Percentiles rank a stretch among this genome's conserved stretches.
Conservation (phyloP, 1,140 invertebrate genomes). For the Drosophila prosaltans region DNA sequence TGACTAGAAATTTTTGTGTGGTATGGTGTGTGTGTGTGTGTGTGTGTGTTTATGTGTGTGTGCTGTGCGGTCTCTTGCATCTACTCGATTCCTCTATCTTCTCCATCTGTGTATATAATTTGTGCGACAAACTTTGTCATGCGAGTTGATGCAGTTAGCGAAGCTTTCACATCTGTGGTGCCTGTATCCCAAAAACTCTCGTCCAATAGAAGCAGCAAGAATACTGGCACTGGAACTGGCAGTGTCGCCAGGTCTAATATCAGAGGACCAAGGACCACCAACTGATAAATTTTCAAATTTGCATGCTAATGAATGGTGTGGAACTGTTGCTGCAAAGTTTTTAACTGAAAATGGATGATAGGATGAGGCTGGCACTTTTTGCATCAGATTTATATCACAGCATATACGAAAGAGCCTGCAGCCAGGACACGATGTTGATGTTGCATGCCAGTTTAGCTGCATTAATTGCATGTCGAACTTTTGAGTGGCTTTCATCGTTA, state of each 20-base stretch:
- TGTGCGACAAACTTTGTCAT: constrained; percentile 64
- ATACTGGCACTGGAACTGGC: constrained; percentile 3
- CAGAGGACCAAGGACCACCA: constrained; percentile 19
- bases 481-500: constrained; percentile 62
- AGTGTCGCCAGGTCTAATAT: not conserved
- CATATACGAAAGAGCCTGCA: constrained; percentile 1
- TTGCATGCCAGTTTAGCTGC: constrained; percentile 35
- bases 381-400: constrained; percentile 32
- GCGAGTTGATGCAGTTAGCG: constrained; percentile 60
- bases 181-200: constrained; percentile 7
- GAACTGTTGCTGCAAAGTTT: constrained; percentile 41
- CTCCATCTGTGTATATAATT: constrained; percentile 45
- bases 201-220: not conserved
- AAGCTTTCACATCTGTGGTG: constrained; percentile 38
- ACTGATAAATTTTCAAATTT: constrained; percentile 71
- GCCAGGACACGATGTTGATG: constrained; percentile 32
- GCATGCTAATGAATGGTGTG: constrained; percentile 68
- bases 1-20: constrained; percentile 18
- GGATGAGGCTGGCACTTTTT: constrained; percentile 2
- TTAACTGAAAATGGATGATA: constrained; percentile 30
- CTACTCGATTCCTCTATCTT: constrained; percentile 32
- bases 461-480: constrained; percentile 66
- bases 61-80: not conserved
- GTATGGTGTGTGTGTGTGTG: not conserved
- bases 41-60: too few relatives aligned